phyloP scores from a whole-genome alignment of 1,140 invertebrate genomes.

The Drosophila lini region DNA sequence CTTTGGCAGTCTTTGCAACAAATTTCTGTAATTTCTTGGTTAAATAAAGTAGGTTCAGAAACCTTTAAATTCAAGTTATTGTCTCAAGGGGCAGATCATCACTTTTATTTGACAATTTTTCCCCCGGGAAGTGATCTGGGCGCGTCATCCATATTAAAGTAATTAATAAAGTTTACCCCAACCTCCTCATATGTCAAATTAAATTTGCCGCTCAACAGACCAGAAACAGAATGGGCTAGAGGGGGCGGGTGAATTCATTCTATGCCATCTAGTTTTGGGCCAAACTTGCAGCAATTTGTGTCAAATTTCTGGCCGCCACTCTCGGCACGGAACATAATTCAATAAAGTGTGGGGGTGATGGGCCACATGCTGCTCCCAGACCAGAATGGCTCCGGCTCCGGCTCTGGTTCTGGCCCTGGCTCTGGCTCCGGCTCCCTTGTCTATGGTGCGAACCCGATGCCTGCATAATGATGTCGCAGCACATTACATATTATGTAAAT shows the following conservation, averaged over 20 bases:
- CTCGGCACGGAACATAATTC: constrained; percentile 65
- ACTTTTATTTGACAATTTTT: background rate
- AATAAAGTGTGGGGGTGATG: constrained; percentile 57
- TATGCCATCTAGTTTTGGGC: constrained; percentile 45
- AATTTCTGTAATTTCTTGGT: too few species aligned
- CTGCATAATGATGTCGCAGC: constrained; percentile 82
- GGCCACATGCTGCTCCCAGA: constrained; percentile 34
- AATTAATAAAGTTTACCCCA: constrained; percentile 45
- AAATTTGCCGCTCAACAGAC: constrained; percentile 35
- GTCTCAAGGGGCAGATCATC: background rate
- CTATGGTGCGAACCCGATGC: constrained; percentile 20
- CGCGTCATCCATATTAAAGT: constrained; percentile 15
- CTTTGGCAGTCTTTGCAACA: too few species aligned
- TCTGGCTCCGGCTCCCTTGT: background rate
- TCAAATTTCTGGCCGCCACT: constrained; percentile 70
- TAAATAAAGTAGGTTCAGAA: background rate
- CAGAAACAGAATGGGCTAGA: constrained; percentile 1
- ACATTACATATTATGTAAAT: constrained; percentile 83
- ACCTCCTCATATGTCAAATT: constrained; percentile 33
- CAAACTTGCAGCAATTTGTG: constrained; percentile 63
- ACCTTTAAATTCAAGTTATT: background rate
- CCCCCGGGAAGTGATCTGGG: constrained; percentile 1
- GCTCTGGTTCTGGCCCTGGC: background rate
- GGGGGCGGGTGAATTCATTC: constrained; percentile 19
- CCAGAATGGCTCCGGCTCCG: background rate